A percentile compares a stretch with the other conserved stretches of the same genome.
Evolutionary conservation across 1,140 invertebrate species (phyloP).

Genomic region (Hydropsyche tenuis): DNA sequence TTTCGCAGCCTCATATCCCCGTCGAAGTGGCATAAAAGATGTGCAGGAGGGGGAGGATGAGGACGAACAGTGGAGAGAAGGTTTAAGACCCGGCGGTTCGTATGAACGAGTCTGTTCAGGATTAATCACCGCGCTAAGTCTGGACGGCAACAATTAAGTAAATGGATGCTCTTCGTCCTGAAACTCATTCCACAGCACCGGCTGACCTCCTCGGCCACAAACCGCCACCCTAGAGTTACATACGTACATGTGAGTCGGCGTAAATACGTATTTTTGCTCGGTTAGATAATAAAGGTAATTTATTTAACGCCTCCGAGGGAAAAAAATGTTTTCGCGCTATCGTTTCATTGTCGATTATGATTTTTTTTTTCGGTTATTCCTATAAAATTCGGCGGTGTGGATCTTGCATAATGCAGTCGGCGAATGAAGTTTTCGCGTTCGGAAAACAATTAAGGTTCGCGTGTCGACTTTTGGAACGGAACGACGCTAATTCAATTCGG

Average conservation of each 20-base stretch:
- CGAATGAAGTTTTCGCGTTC: too few species aligned
- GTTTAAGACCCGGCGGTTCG: constrained; percentile 25
- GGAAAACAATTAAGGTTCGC: constrained; percentile 17
- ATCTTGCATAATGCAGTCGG: too few species aligned
- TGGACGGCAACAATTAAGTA: constrained; percentile 50
- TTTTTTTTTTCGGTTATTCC: too few species aligned
- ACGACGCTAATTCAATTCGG: constrained; percentile 15
- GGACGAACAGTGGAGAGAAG: not conserved
- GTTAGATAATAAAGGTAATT: too few species aligned
- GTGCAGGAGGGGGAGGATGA: not conserved
- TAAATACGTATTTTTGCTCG: too few species aligned
- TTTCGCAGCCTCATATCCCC: constrained; percentile 1
- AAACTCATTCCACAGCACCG: constrained; percentile 34
- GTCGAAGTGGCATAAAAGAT: not conserved
- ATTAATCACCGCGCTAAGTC: constrained; percentile 49
- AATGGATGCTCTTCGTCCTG: constrained; percentile 48
- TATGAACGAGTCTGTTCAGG: constrained; percentile 43
- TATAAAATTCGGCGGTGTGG: too few species aligned
- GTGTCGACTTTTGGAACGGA: not conserved
- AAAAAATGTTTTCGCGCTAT: too few species aligned
- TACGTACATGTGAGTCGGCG: too few species aligned
- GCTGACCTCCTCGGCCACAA: too few species aligned
- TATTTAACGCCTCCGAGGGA: too few species aligned
- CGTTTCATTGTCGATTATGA: too few species aligned
- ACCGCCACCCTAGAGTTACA: too few species aligned